Evolutionary conservation across 2,797 vertebrate genomes (phyloP).

Genomic region (Tragelaphus oryx): DNA sequence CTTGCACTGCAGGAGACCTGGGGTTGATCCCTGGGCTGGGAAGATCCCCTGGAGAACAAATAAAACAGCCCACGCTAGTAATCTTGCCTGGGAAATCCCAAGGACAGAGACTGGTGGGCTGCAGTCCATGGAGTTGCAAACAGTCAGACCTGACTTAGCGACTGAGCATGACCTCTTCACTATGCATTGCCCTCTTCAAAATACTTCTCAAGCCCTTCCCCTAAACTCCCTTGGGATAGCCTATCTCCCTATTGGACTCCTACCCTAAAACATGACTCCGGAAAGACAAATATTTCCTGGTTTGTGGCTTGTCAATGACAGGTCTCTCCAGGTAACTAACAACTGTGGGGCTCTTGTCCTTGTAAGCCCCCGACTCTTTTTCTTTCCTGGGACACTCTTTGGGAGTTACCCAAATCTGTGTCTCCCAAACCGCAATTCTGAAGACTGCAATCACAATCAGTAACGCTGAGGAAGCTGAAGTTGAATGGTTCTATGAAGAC

Average conservation of each 20-base stretch:
- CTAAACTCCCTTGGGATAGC: background rate
- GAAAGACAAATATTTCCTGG: background rate
- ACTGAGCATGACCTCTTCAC: background rate
- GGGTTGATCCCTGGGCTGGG: background rate
- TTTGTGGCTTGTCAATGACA: background rate
- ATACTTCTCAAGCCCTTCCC: background rate
- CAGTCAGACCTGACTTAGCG: background rate
- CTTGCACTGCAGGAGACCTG: fast-evolving
- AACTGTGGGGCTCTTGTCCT: background rate
- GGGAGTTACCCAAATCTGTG: background rate
- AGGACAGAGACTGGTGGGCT: background rate
- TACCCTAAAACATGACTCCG: background rate
- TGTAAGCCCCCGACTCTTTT: background rate
- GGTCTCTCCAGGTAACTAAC: background rate
- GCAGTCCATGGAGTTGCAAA: background rate
- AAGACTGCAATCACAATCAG: background rate
- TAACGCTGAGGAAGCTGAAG: no score
- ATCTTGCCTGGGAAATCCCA: background rate
- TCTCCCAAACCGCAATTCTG: background rate
- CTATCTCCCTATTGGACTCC: background rate
- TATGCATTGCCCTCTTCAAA: background rate
- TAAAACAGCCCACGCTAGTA: background rate
- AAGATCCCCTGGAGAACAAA: background rate
- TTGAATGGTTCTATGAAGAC: no score
- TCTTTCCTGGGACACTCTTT: background rate